Evolutionary conservation across 1,140 invertebrate genomes (phyloP).

Genomic region (Trichogramma pretiosum): DNA sequence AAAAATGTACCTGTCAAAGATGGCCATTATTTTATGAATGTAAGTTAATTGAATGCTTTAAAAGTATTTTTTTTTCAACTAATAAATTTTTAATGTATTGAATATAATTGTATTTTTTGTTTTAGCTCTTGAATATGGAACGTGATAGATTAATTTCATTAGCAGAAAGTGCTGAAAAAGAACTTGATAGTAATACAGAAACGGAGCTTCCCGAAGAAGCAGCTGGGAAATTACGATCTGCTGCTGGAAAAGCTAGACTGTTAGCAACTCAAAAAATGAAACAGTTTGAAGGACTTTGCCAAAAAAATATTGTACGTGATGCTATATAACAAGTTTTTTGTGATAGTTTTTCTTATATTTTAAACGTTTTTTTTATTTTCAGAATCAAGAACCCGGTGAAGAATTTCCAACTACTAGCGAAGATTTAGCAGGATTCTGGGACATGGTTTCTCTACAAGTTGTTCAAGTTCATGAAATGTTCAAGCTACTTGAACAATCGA

Average conservation of each 20-base stretch:
- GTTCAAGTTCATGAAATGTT: constrained; percentile 72
- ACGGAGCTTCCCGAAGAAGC: constrained; percentile 61
- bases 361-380: constrained; percentile 20
- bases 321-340: background rate
- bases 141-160: constrained; percentile 58
- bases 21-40: constrained; percentile 64
- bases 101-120: constrained; percentile 10
- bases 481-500: constrained; percentile 62
- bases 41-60: constrained; percentile 21
- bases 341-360: background rate
- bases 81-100: background rate
- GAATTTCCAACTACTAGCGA: constrained; percentile 78
- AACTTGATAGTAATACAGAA: constrained; percentile 43
- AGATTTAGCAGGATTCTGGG: constrained; percentile 93
- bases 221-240: constrained; percentile 73
- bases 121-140: constrained; percentile 63
- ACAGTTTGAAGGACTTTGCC: constrained; percentile 82
- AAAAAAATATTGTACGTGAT: constrained; percentile 67
- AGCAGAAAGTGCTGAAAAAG: constrained; percentile 59
- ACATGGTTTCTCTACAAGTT: constrained; percentile 89
- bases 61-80: background rate
- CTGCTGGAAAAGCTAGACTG: constrained; percentile 83
- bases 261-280: constrained; percentile 87
- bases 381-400: constrained; percentile 64
- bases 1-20: no score